A percentile compares a stretch with the other conserved stretches of the same genome.
These are phyloP conservation scores for Adelges cooleyi DNA, from an alignment of 1,140 invertebrate genomes.

Conservation along the genomic window DNA sequence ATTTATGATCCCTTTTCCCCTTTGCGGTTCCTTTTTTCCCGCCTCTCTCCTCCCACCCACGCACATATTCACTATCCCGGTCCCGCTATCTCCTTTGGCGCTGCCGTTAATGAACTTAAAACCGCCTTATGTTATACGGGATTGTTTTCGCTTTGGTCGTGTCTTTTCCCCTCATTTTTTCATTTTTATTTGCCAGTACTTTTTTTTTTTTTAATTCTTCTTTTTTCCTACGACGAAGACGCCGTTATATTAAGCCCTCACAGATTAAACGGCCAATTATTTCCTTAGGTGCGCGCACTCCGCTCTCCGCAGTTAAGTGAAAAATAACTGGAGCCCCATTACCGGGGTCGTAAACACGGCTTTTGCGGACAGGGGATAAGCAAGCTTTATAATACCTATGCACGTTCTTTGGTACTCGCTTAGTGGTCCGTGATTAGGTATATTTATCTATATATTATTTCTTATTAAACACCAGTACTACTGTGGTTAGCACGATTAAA, in stretches of 20 bases:
- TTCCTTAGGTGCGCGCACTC: conserved; percentile 1
- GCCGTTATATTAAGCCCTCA: conserved; percentile 8
- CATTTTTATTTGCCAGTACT: not conserved
- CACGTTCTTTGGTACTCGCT: too few relatives aligned
- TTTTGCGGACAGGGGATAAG: conserved; percentile 1
- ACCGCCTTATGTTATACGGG: conserved; percentile 14
- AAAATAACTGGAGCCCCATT: conserved; percentile 26
- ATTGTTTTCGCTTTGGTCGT: conserved; percentile 2
- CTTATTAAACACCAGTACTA: too few relatives aligned
- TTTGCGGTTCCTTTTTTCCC: not conserved
- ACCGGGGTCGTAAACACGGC: conserved; percentile 25
- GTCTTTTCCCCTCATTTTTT: not conserved
- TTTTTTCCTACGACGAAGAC: not conserved
- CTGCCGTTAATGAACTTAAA: conserved; percentile 21
- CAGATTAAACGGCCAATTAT: conserved; percentile 28
- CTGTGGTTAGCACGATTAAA: too few relatives aligned
- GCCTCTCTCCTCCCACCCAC: not conserved
- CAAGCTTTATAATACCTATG: too few relatives aligned
- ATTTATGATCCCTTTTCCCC: conserved; percentile 23
- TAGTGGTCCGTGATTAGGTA: too few relatives aligned
- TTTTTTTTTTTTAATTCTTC: not conserved
- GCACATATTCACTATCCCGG: too few relatives aligned
- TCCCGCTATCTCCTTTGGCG: not conserved
- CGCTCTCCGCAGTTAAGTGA: conserved; percentile 1
- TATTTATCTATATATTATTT: too few relatives aligned